Base-by-base conservation (phyloP, 2,113 vertebrate genomes). In the Oxyruncus cristatus region DNA sequence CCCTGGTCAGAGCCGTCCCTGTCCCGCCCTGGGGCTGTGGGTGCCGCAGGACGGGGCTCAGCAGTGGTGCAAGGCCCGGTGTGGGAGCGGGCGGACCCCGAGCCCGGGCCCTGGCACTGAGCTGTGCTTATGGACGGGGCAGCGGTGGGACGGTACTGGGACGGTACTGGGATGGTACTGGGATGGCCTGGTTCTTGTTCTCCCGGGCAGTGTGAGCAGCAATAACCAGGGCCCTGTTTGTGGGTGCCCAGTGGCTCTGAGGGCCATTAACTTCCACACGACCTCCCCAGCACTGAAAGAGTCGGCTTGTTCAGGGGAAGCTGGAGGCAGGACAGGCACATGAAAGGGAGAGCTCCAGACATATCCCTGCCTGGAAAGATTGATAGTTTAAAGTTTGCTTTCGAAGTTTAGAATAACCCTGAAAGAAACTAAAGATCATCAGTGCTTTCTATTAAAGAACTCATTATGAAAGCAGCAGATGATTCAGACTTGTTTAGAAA, bases 151-250 rank as follows among this genome's bases (percentile, higher is more conserved):
- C 17, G 42, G 15, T 17, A 6, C 15, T 42, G 63, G 55, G 63
- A 72, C 15, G 62, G 91, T n/a, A n/a, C n/a, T n/a, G n/a, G n/a
- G 42, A 17, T 42, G 42, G 15, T 17, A 6, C 15, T 42, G 63
- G 55, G 63, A 72, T 16, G 62, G 91, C 80, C 53, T 66, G 88
- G 35, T 41, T 72, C 89, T 46, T 75, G 74, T 78, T 94, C 66
- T 52, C 41, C 30, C 16, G 67, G 30, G 37, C 37, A 11, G 49
- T 19, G 21, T 33, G 87, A 50, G 83, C 10, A 55, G 78, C 94
- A 94, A 97, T 93, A 97, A 96, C 65, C 91, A 92, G 30, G 3
- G 77, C 87, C 90, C 97, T 98, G 97, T 98, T 97, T 86, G 39
- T 46, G 70, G 80, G 82, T 49, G 65, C 62, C 28, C 62, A 14